Evolutionary conservation across 2,797 vertebrate genomes (phyloP), one percentile per base, ranked within the genome.

Genomic region (Synanceia verrucosa): DNA sequence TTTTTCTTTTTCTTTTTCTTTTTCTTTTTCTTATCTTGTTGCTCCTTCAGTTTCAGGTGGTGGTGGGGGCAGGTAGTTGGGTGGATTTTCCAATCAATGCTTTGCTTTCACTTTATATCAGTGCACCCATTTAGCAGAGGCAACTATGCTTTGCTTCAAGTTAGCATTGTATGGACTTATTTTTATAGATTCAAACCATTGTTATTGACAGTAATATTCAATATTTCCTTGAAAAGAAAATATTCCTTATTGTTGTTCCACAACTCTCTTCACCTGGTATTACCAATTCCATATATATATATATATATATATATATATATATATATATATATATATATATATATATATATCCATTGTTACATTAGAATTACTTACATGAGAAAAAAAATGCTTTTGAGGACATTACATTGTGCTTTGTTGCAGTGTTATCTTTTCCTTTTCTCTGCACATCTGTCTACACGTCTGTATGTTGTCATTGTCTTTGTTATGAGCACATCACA

Each of bases 11-110:
- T 10, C 6, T 65, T 72, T 83, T 74, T 82, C n/a, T n/a, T n/a
- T n/a, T n/a, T n/a, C n/a, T n/a, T n/a, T n/a, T n/a, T n/a, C n/a
- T 78, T 70, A 60, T 76, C 43, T 74, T 78, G 82, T 65, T 41
- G 18, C 14, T 46, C 24, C 41, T 63, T 39, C 44, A 33, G 44
- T 65, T 74, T 64, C 24, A 41, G 19, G 46, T 39, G 44, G 55
- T 60, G 55, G 41, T 39, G 44, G 29, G 46, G 28, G 41, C 24
- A 2, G 14, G 26, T 16, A 48, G 36, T 18, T 41, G n/a, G 37
- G 12, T 41, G 37, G 51, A 67, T 68, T 74, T 80, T 72, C 29
- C 5, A 80, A 74, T 79, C 65, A 78, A 52, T 76, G n/a, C n/a
- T 33, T 59, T 55, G 23, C 68, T 58, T 64, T 83, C 46, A 65